Base-by-base conservation (phyloP, 2,113 vertebrate species). In the Anolis carolinensis region DNA sequence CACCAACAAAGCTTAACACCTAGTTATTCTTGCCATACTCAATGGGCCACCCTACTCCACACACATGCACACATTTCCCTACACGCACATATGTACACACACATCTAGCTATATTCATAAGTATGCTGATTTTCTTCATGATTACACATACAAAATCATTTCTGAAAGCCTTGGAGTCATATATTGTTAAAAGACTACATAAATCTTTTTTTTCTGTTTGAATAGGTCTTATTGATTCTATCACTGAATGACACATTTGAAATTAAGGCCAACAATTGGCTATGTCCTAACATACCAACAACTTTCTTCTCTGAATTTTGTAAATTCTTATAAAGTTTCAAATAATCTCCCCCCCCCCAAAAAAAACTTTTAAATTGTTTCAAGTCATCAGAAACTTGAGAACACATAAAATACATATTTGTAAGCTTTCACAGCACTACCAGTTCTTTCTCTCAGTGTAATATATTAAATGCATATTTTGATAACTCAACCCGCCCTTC, bases 401-500 rank as follows among this genome's bases (percentile, higher is more conserved):
- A 55, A 90, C 52, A 65, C 71, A 87, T 73, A 86, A 83, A 4
- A 79, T 87, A 67, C 0, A 44, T 81, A 21, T 83, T 72, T 84
- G 25, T 86, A 30, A 79, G 88, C 73, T 88, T 89, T 83, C 81
- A 10, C 7, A 82, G 14, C 23, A 89, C 48, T 50, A 71, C 13
- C 16, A 67, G 23, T 80, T 23, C 44, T 79, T 16, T 84, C 6
- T 86, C 76, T 87, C 32, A 82, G 30, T 67, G n/a, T 13, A 39
- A 48, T 34, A 79, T 10, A 81, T 86, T 86, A 55, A 71, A 81
- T 91, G 73, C 27, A 76, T 27, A 79, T 20, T 34, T 72, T 79
- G 4, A 0, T 44, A 89, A 81, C 30, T 74, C 34, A 16, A 62
- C 36, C 18, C 72, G 48, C 10, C 82, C 10, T 4, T 75, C 68